Conservation (phyloP, 2,888 invertebrate species). For the Resseliella maxima region DNA sequence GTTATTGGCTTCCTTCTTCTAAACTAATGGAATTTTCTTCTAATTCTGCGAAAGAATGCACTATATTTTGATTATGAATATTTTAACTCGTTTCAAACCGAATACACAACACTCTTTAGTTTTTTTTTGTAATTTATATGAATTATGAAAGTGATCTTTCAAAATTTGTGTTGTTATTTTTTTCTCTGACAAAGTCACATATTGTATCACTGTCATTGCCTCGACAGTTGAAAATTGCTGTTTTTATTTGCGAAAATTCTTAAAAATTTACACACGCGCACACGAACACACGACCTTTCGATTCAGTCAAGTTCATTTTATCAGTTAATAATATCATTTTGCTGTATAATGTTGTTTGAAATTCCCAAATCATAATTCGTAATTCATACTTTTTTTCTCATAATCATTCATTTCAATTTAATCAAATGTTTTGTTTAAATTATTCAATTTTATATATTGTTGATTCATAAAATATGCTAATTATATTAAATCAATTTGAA, state of each 20-base stretch:
- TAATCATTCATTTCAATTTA: not conserved
- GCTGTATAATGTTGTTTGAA: too few species aligned
- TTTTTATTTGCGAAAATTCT: not conserved
- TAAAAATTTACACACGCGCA: not conserved
- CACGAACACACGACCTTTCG: not conserved
- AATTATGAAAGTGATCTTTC: not conserved
- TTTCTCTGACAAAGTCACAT: not conserved
- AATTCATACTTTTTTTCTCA: not conserved
- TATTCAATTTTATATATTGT: not conserved
- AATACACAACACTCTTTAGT: not conserved
- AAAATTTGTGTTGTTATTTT: not conserved
- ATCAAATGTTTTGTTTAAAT: not conserved
- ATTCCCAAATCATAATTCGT: not conserved
- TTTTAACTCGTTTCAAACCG: too few species aligned
- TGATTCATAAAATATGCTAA: not conserved
- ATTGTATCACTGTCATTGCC: not conserved
- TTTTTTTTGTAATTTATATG: not conserved
- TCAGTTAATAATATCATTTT: not conserved
- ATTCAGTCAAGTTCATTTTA: not conserved
- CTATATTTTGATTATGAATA: not conserved
- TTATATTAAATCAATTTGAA: slow-evolving; percentile 7
- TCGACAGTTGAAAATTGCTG: not conserved
- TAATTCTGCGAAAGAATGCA: not conserved
- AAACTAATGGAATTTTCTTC: not conserved
- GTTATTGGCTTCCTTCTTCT: not conserved